Conservation (phyloP, 2,888 invertebrate genomes). For the Lasioglossum pauxillum region DNA sequence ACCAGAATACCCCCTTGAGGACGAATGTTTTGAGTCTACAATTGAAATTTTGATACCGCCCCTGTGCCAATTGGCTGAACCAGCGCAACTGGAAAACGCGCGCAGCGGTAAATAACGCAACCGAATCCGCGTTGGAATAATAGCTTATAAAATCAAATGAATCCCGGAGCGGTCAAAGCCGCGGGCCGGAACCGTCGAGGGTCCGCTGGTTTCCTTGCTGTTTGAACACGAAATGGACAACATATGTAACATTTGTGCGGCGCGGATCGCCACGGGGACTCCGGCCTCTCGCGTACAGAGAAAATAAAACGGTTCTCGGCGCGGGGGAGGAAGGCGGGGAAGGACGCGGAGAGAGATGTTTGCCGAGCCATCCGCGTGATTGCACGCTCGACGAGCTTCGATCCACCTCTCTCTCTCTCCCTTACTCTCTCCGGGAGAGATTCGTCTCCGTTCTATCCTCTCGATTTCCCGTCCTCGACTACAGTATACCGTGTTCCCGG, state of each 20-base stretch:
- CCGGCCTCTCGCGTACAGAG: slow-evolving; percentile 38
- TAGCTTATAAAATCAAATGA: slow-evolving; percentile 1
- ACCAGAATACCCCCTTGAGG: neutral
- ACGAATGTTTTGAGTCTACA: neutral
- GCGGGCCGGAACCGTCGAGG: slow-evolving; percentile 11
- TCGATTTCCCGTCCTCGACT: slow-evolving; percentile 35
- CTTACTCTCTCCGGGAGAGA: slow-evolving; percentile 18
- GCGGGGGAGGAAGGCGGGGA: slow-evolving; percentile 41
- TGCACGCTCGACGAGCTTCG: slow-evolving; percentile 77
- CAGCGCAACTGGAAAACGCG: neutral
- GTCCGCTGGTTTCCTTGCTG: slow-evolving; percentile 72
- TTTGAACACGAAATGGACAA: slow-evolving; percentile 84
- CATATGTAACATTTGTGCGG: slow-evolving; percentile 82
- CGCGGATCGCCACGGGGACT: slow-evolving; percentile 70
- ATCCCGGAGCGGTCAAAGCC: slow-evolving; percentile 10
- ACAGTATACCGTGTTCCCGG: neutral
- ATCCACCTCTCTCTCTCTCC: slow-evolving; percentile 64
- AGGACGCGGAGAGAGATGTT: slow-evolving; percentile 72
- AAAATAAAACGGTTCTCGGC: slow-evolving; percentile 55
- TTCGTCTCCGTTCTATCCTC: slow-evolving; percentile 48
- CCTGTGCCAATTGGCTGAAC: neutral
- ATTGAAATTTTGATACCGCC: neutral
- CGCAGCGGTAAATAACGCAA: neutral
- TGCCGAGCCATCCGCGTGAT: slow-evolving; percentile 81
- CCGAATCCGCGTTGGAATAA: slow-evolving; percentile 5